phyloP scores from a whole-genome alignment of 2,888 invertebrate genomes.

The Drosophila pseudotakahashii region DNA sequence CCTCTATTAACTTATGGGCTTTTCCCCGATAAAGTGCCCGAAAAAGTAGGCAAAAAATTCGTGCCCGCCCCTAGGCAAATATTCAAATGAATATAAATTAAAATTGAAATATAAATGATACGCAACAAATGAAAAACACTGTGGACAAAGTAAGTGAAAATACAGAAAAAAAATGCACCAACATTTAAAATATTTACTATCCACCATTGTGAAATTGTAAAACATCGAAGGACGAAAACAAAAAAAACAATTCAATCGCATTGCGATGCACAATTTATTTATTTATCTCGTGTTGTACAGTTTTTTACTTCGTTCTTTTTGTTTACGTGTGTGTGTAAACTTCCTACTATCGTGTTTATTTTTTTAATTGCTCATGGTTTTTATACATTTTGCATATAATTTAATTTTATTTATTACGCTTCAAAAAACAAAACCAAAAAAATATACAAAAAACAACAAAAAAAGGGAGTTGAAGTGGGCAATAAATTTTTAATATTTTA shows the following conservation, averaged over 20 bases:
- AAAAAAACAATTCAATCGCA: constrained; percentile 56
- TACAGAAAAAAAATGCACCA: constrained; percentile 6
- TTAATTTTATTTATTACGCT: constrained; percentile 75
- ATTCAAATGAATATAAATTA: constrained; percentile 70
- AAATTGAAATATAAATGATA: constrained; percentile 75
- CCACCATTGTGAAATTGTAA: constrained; percentile 67
- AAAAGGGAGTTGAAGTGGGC: constrained; percentile 31
- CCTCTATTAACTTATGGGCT: constrained; percentile 44
- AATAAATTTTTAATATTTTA: constrained; percentile 71
- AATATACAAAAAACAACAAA: constrained; percentile 37
- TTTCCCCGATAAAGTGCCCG: constrained; percentile 11
- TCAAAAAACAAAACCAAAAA: constrained; percentile 26
- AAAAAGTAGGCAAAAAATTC: constrained; percentile 17
- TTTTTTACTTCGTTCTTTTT: constrained; percentile 31
- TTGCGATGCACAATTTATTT: constrained; percentile 61
- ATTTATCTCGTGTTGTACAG: constrained; percentile 55
- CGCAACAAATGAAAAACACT: constrained; percentile 34
- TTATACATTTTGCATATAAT: constrained; percentile 64
- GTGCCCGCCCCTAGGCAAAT: constrained; percentile 13
- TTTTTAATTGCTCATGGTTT: constrained; percentile 70
- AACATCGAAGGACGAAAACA: constrained; percentile 59
- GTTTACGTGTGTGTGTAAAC: constrained; percentile 44
- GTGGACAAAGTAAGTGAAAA: constrained; percentile 16
- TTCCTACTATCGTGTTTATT: constrained; percentile 70
- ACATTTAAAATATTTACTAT: constrained; percentile 73